These are phyloP conservation scores for Artemia sinica DNA, from an alignment of 2,888 invertebrate genomes.

Conservation along the genomic window DNA sequence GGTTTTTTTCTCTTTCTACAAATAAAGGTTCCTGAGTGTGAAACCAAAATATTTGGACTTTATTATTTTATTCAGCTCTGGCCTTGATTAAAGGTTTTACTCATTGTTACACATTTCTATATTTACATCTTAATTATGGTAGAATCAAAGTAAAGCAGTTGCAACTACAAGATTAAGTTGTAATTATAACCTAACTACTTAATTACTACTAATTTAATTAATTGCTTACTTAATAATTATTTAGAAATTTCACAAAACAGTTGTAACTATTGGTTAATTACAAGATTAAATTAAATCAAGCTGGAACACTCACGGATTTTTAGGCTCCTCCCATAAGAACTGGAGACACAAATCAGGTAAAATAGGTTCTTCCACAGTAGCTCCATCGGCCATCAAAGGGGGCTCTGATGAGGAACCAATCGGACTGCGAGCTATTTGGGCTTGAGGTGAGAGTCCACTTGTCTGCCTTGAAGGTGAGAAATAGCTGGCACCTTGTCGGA, in stretches of 20 bases:
- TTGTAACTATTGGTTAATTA: slow-evolving; percentile 20
- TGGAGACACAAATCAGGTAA: slow-evolving; percentile 74
- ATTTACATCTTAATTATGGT: too few relatives aligned
- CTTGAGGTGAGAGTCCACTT: slow-evolving; percentile 22
- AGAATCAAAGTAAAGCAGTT: too few relatives aligned
- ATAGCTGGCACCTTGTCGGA: background rate
- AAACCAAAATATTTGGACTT: too few relatives aligned
- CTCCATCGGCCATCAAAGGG: slow-evolving; percentile 16
- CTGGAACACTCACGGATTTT: slow-evolving; percentile 31
- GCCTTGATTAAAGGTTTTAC: too few relatives aligned
- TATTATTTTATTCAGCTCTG: too few relatives aligned
- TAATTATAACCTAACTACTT: too few relatives aligned
- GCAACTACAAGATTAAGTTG: too few relatives aligned
- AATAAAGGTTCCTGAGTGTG: too few relatives aligned
- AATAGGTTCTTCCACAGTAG: slow-evolving; percentile 43
- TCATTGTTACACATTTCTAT: too few relatives aligned
- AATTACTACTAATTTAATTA: too few relatives aligned
- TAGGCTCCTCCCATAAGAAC: slow-evolving; percentile 65
- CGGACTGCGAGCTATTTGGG: slow-evolving; percentile 19
- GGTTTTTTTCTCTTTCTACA: too few relatives aligned
- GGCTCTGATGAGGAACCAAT: slow-evolving; percentile 15
- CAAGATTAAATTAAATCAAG: slow-evolving; percentile 16
- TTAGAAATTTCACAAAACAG: slow-evolving; percentile 16
- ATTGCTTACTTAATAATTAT: too few relatives aligned
- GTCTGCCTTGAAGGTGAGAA: slow-evolving; percentile 18